A percentile compares a stretch with the other conserved stretches of the same genome.
These are phyloP conservation scores for Cottus gobio DNA, from an alignment of 2,113 vertebrate genomes.

Conservation along the genomic window DNA sequence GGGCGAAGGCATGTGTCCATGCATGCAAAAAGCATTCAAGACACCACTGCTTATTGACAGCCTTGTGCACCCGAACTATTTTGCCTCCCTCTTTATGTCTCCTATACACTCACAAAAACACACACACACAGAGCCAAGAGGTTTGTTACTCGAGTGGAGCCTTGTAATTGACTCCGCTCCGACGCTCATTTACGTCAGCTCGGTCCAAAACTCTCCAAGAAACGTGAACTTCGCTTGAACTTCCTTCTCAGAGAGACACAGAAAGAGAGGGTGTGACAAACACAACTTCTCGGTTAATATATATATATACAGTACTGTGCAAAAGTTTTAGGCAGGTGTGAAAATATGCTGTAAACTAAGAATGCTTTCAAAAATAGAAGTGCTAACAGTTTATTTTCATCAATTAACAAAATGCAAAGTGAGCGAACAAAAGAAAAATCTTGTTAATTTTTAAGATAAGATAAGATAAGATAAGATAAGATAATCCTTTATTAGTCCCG, in stretches of 20 bases:
- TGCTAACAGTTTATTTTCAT: too few species aligned
- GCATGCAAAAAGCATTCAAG: conserved; percentile 46
- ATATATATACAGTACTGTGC: too few species aligned
- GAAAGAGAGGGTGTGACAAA: conserved; percentile 61
- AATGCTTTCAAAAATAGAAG: too few species aligned
- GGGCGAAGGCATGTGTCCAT: conserved; percentile 29
- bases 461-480: too few species aligned
- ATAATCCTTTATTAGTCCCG: too few species aligned
- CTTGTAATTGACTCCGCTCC: conserved; percentile 79
- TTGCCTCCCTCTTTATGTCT: conserved; percentile 11
- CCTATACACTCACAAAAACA: conserved; percentile 17
- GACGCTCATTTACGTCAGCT: conserved; percentile 65
- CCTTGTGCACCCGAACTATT: conserved; percentile 18
- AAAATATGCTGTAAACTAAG: too few species aligned
- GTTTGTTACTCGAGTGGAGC: conserved; percentile 71
- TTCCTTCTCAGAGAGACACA: conserved; percentile 51
- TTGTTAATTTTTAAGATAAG: too few species aligned
- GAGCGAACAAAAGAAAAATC: too few species aligned
- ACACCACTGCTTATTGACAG: conserved; percentile 36
- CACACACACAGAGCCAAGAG: conserved; percentile 52
- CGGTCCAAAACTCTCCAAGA: conserved; percentile 72
- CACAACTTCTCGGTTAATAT: conserved; percentile 57
- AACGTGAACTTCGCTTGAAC: conserved; percentile 78
- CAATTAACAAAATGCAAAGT: too few species aligned
- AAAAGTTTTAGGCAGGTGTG: too few species aligned